Conservation (phyloP, 2,797 vertebrate species). For the Poeciliopsis paucimaculata region DNA sequence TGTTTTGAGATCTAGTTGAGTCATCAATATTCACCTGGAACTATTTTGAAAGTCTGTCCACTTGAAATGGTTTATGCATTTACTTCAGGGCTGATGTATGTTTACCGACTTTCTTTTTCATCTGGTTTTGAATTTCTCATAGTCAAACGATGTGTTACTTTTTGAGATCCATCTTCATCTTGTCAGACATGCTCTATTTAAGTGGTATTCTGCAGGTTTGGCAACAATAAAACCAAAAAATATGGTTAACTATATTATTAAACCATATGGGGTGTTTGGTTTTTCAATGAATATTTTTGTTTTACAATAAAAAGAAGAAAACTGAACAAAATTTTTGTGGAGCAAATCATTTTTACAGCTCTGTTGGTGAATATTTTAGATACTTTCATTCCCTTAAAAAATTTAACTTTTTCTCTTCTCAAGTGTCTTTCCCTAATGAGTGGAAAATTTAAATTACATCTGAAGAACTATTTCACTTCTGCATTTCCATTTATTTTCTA, state of each 20-base stretch:
- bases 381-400: neutral
- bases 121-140: neutral
- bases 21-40: neutral
- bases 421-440: neutral
- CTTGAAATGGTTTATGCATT: neutral
- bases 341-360: neutral
- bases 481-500: neutral
- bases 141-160: neutral
- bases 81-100: neutral
- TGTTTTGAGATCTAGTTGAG: neutral
- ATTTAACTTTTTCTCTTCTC: neutral
- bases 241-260: too few relatives aligned
- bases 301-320: neutral
- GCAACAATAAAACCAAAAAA: neutral
- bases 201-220: neutral
- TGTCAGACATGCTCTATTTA: neutral
- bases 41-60: neutral
- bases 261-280: too few relatives aligned
- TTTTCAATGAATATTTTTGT: neutral
- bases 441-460: neutral
- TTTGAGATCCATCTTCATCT: neutral
- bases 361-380: neutral
- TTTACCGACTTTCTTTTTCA: neutral
- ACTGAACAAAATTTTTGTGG: neutral
- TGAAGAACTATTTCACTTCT: conserved; percentile 11